Percentiles rank a stretch among this genome's conserved stretches.
phyloP scores from a whole-genome alignment of 2,113 vertebrate species.

The Pan troglodytes region DNA sequence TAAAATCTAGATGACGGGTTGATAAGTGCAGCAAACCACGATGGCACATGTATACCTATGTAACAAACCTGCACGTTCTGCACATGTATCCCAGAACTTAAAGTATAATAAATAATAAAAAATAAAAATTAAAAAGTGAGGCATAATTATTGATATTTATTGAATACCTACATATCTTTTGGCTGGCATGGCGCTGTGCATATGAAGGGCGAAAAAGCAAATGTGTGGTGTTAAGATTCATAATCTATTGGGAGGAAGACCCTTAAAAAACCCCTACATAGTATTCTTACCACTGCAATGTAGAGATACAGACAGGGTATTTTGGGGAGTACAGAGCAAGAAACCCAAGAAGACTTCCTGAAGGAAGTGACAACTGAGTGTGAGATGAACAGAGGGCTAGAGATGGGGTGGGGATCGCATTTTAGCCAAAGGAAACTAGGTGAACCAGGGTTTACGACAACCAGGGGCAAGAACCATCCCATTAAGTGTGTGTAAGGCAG shows the following conservation, averaged over 20 bases:
- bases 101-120: too few relatives aligned
- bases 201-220: not conserved
- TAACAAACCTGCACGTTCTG: too few relatives aligned
- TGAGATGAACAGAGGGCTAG: not conserved
- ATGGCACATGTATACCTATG: too few relatives aligned
- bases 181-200: not conserved
- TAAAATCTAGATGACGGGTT: too few relatives aligned
- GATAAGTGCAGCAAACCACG: too few relatives aligned
- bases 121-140: too few relatives aligned
- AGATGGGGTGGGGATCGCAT: not conserved
- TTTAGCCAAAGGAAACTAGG: not conserved
- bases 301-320: not conserved
- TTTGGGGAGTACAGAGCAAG: not conserved
- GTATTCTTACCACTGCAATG: not conserved
- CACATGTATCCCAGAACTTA: too few relatives aligned
- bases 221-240: not conserved
- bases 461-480: not conserved
- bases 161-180: not conserved
- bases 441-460: not conserved
- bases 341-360: not conserved
- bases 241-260: not conserved
- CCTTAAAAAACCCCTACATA: not conserved
- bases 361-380: not conserved
- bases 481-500: rapidly evolving
- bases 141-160: not conserved